A percentile compares a stretch with the other conserved stretches of the same genome.
phyloP scores from a whole-genome alignment of 2,113 vertebrate species.

The Pleuronectes platessa region DNA sequence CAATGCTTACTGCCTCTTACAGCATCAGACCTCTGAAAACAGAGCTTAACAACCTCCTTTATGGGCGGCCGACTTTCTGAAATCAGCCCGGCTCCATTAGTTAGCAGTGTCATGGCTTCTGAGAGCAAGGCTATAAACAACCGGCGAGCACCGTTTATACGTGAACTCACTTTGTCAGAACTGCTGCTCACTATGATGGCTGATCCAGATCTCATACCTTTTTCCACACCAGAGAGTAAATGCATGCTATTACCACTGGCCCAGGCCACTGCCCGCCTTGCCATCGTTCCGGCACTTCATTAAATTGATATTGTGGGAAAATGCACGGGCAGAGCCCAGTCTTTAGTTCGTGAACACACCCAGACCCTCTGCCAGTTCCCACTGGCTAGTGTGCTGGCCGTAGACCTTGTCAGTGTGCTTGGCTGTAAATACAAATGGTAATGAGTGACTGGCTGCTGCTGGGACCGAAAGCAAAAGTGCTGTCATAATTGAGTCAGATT shows the following conservation, averaged over 20 bases:
- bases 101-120: constrained; percentile 64
- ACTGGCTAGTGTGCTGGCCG: constrained; percentile 50
- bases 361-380: constrained; percentile 50
- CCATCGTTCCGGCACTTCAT: constrained; percentile 65
- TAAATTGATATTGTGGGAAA: constrained; percentile 75
- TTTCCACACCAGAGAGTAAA: constrained; percentile 60
- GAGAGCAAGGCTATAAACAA: constrained; percentile 52
- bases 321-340: constrained; percentile 56
- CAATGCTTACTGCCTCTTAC: constrained; percentile 22
- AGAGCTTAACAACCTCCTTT: constrained; percentile 45
- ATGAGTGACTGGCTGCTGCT: constrained; percentile 64
- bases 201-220: constrained; percentile 37
- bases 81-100: constrained; percentile 51
- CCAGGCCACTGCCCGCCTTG: constrained; percentile 43
- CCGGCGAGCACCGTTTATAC: constrained; percentile 52
- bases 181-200: constrained; percentile 32
- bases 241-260: constrained; percentile 57
- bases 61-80: constrained; percentile 57
- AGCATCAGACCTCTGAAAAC: constrained; percentile 39
- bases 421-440: constrained; percentile 64
- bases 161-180: constrained; percentile 55
- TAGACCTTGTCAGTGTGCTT: constrained; percentile 53
- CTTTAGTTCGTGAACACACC: constrained; percentile 62
- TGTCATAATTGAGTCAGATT: constrained; percentile 76
- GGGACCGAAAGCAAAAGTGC: constrained; percentile 68